Percentiles rank a stretch among this genome's conserved stretches.
Conservation (phyloP, 2,888 invertebrate genomes). For the Acronicta alni region DNA sequence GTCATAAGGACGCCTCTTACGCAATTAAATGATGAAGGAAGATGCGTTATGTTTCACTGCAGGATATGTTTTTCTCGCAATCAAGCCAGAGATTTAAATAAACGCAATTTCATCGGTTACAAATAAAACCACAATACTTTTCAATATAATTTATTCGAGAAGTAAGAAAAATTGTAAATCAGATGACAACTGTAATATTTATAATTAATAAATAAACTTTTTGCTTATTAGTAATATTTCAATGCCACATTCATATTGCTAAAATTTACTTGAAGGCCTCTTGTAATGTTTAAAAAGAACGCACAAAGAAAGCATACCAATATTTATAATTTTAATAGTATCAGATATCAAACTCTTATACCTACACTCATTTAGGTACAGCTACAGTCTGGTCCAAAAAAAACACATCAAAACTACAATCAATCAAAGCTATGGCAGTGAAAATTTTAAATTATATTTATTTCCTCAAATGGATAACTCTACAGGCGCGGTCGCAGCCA, state of each 20-base stretch:
- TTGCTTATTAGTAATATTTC: slow-evolving; percentile 34
- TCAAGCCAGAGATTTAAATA: too few species aligned
- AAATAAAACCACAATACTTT: slow-evolving; percentile 11
- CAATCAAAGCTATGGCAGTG: too few species aligned
- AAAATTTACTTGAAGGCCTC: slow-evolving; percentile 40
- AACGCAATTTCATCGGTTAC: neutral
- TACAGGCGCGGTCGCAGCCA: too few species aligned
- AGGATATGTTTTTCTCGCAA: too few species aligned
- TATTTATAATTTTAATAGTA: neutral
- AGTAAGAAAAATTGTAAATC: slow-evolving; percentile 41
- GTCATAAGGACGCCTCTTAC: too few species aligned
- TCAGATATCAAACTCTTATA: neutral
- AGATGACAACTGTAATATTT: slow-evolving; percentile 26
- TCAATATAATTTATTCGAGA: slow-evolving; percentile 39
- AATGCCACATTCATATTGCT: slow-evolving; percentile 40
- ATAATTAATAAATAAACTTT: slow-evolving; percentile 35
- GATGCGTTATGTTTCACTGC: too few species aligned
- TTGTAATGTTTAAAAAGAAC: slow-evolving; percentile 4
- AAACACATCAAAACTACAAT: too few species aligned
- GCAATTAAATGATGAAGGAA: too few species aligned
- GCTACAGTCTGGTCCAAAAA: neutral
- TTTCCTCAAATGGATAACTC: too few species aligned
- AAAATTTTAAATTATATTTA: too few species aligned
- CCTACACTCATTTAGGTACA: neutral
- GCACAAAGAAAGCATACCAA: neutral